Evolutionary conservation across 2,797 vertebrate genomes (phyloP), one percentile per base, ranked within the genome.

Genomic region (Artibeus lituratus): DNA sequence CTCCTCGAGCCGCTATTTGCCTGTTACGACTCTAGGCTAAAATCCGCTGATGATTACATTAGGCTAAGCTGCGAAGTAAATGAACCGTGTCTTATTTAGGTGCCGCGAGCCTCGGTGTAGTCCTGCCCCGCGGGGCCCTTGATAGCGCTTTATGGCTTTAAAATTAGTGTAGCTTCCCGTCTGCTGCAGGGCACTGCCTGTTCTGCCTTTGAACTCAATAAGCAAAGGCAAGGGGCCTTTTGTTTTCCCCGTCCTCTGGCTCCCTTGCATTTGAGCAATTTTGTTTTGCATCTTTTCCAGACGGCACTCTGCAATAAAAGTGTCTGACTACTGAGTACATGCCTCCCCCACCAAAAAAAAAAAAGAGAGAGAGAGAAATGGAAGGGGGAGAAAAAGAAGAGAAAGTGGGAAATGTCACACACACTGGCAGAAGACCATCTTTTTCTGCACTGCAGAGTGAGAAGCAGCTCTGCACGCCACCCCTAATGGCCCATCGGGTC

Each of bases 51-150:
- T 98, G 98, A 99, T 99, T 99, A 98, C 99, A 99, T 99, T 99
- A 99, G 98, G 98, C 98, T 99, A 99, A 99, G 99, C 99, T 99
- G 98, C 97, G 98, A 98, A 99, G 98, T 98, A 99, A 99, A 99
- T 99, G 99, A 99, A 99, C 98, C 99, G 88, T 98, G 98, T 98
- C 99, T 99, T 99, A 99, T 99, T 99, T 99, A 99, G 98, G 98
- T 98, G 98, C 98, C 98, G 98, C 98, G 98, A 98, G 99, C 98
- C 98, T 97, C 98, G 97, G 98, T 97, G 98, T 95, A 98, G 98
- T 96, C 98, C 98, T 98, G 98, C 98, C 99, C 99, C 98, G 98
- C 98, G 98, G 98, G 99, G 98, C 98, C 98, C 98, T 98, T 98
- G 98, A 98, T 97, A 98, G 98, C 98, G 24, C 98, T 99, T 99